Base-by-base conservation (phyloP, 2,797 vertebrate genomes). In the Eulemur mongoz region DNA sequence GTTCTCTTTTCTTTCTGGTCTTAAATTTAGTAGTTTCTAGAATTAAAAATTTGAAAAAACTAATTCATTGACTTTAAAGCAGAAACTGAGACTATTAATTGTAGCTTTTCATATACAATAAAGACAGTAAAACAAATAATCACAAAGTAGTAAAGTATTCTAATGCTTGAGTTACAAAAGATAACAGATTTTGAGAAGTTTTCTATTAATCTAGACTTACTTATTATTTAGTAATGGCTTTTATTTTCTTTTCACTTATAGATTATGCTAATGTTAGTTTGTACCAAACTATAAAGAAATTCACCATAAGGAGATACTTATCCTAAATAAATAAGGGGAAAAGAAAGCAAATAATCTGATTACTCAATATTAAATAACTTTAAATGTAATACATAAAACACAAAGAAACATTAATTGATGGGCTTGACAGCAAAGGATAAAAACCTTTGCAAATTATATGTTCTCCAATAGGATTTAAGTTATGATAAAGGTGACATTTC, bases 241-340 rank as follows among this genome's bases (percentile, higher is more conserved):
- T 93, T 85, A 40, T 63, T 89, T 89, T 91, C 35, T 38, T 89
- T 85, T 63, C 27, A 89, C 32, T 89, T 92, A 79, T 10, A 82
- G 23, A 75, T 35, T 67, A 85, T 25, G 52, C 13, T 82, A 80
- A 81, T 69, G 54, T 92, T 70, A 93, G 75, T 82, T 81, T 76
- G 50, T 43, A 57, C 9, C 30, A 85, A 92, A 90, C 23, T 72
- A 89, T 70, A 84, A 85, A 90, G 57, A 90, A 75, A 67, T 80
- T 67, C 35, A 52, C 23, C 18, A 57, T 72, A 43, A 93, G 40
- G 14, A 91, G 91, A 57, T 73, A 87, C 38, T 73, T 73, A 73
- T 30, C 22, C 52, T 78, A 45, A 80, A 81, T 48, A 83, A 94
- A 59, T 38, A 7, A 83, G 59, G 12, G n/a, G 8, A 78, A 57